Evolutionary conservation across 1,140 invertebrate genomes (phyloP).

Genomic region (Drosophila tropicalis): DNA sequence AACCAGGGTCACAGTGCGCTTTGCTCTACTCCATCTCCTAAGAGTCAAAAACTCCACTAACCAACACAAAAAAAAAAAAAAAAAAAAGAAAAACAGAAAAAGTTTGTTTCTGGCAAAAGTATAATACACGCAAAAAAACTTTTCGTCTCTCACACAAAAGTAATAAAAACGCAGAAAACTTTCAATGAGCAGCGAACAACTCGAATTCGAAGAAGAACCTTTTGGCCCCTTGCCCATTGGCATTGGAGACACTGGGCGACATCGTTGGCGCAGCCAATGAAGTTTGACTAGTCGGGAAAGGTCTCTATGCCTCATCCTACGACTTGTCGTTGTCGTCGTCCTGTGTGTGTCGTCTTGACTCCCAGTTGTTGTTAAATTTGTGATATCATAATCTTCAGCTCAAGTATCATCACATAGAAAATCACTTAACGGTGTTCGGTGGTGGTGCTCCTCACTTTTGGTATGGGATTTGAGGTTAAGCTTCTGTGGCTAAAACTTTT

Average conservation of each 20-base stretch:
- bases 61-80: neutral
- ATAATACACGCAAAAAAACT: slow-evolving; percentile 55
- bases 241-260: slow-evolving; percentile 43
- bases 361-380: slow-evolving; percentile 61
- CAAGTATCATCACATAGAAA: slow-evolving; percentile 82
- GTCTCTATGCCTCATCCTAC: neutral
- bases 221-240: slow-evolving; percentile 59
- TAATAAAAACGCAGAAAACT: slow-evolving; percentile 79
- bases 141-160: slow-evolving; percentile 56
- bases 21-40: neutral
- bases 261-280: slow-evolving; percentile 10
- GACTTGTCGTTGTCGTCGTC: neutral
- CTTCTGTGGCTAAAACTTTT: slow-evolving; percentile 79
- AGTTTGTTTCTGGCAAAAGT: slow-evolving; percentile 45
- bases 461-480: slow-evolving; percentile 74
- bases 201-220: slow-evolving; percentile 45
- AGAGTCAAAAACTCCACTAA: neutral
- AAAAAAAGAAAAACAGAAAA: slow-evolving; percentile 30
- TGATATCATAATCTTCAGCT: slow-evolving; percentile 81
- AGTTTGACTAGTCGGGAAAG: no score
- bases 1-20: slow-evolving; percentile 30
- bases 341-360: slow-evolving; percentile 32
- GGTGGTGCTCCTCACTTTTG: slow-evolving; percentile 14
- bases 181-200: slow-evolving; percentile 71
- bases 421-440: slow-evolving; percentile 75